Percentiles rank a stretch among this genome's conserved stretches.
Evolutionary conservation across 2,113 vertebrate species (phyloP).

Genomic region (Maccullochella peelii): DNA sequence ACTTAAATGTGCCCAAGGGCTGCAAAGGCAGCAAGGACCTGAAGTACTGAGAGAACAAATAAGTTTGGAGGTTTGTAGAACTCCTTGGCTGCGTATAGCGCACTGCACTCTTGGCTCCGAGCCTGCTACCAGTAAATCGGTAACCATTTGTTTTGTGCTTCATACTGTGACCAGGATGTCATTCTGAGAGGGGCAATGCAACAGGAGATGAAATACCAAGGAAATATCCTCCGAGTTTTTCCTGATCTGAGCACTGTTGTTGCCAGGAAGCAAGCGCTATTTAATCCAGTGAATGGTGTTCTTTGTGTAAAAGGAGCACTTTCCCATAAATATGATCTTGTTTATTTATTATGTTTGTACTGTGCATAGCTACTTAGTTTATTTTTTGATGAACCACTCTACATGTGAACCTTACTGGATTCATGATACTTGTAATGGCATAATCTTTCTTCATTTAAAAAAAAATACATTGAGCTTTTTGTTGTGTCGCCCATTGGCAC

Average conservation of each 20-base stretch:
- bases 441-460: too few species aligned
- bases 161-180: neutral
- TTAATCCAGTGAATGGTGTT: neutral
- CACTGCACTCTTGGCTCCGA: neutral
- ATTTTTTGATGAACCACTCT: neutral
- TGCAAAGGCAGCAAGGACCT: neutral
- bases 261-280: neutral
- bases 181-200: neutral
- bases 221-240: neutral
- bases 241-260: neutral
- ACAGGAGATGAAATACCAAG: neutral
- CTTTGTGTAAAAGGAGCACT: neutral
- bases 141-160: neutral
- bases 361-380: neutral
- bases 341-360: too few species aligned
- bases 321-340: neutral
- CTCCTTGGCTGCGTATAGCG: neutral
- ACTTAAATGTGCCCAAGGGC: neutral
- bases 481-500: neutral
- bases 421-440: neutral
- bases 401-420: neutral
- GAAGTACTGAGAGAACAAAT: neutral
- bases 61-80: neutral
- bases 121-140: neutral
- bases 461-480: neutral